A percentile compares a stretch with the other conserved stretches of the same genome.
Evolutionary conservation across 2,888 invertebrate species (phyloP).

Genomic region (Sceliomorpha sp.): DNA sequence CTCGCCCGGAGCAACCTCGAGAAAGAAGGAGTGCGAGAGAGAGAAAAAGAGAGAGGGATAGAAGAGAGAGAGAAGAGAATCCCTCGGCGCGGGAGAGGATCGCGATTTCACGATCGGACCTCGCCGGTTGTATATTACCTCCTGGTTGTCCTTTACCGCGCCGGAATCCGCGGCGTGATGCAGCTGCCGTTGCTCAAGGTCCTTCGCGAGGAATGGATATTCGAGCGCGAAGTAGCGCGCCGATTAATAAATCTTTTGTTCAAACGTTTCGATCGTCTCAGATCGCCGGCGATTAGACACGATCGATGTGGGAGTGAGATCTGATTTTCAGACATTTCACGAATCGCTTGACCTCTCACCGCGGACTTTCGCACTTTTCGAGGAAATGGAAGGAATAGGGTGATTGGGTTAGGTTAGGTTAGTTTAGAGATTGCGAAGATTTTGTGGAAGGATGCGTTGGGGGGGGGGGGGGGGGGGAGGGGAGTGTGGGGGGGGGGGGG

Average conservation of each 20-base stretch:
- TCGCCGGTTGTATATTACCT: slow-evolving; percentile 62
- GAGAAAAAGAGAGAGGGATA: too few relatives aligned
- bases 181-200: slow-evolving; percentile 62
- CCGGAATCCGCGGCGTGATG: slow-evolving; percentile 62
- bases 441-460: too few relatives aligned
- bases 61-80: slow-evolving; percentile 47
- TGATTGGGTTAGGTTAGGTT: too few relatives aligned
- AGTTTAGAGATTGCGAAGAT: too few relatives aligned
- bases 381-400: too few relatives aligned
- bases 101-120: slow-evolving; percentile 67
- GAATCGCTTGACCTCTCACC: too few relatives aligned
- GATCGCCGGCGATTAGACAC: background rate
- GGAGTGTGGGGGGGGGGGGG: too few relatives aligned
- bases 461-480: too few relatives aligned
- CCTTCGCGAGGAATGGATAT: slow-evolving; percentile 32
- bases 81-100: slow-evolving; percentile 55
- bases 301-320: background rate
- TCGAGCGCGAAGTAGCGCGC: slow-evolving; percentile 35
- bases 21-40: too few relatives aligned
- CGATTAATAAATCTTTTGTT: slow-evolving; percentile 51
- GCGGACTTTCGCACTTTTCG: too few relatives aligned
- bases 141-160: slow-evolving; percentile 68
- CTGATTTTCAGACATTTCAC: background rate
- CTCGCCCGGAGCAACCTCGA: slow-evolving; percentile 40
- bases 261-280: slow-evolving; percentile 31